Base-by-base conservation (phyloP, 2,113 vertebrate species). In the Phylloscopus whistleri region DNA sequence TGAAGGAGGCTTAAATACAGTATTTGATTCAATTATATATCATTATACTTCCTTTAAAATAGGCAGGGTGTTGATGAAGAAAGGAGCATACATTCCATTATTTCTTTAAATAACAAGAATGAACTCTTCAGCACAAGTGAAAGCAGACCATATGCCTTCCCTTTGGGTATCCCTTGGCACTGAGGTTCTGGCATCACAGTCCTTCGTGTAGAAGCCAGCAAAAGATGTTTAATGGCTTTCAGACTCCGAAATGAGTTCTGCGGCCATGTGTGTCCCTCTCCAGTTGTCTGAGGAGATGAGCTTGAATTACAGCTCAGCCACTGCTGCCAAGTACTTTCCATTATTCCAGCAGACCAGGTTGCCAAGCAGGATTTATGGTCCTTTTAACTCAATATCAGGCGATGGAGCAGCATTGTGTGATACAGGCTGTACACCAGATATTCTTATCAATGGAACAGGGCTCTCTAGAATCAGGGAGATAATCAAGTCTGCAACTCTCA, bases 401-500 rank as follows among this genome's bases (percentile, higher is more conserved):
- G 35, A 96, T 94, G 89, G 96, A 97, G 93, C 89, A 87, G 95
- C 95, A 90, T 97, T 98, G 96, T 98, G 97, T 96, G 97, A 97
- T 98, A 95, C 95, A 96, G 96, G 91, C 96, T 97, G 52, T 97
- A 96, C 81, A 95, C 94, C 87, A 95, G 97, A 95, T 96, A 97
- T 98, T 91, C 97, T 98, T 98, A 98, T 98, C 98, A 98, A 96
- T 98, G 97, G 96, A 97, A 96, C 96, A 84, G 92, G 96, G 93
- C 95, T 98, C 90, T 94, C 96, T 95, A 96, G 98, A 98, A 99
- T 98, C 98, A 98, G 97, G 87, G 89, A 97, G 92, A 98, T 98
- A 98, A 98, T 99, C 97, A 98, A 96, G 97, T 97, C 96, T 96
- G 93, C 97, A 97, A 98, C 98, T 98, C 96, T 98, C 97, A 97